phyloP scores from a whole-genome alignment of 2,888 invertebrate species.

The Parochlus steinenii region DNA sequence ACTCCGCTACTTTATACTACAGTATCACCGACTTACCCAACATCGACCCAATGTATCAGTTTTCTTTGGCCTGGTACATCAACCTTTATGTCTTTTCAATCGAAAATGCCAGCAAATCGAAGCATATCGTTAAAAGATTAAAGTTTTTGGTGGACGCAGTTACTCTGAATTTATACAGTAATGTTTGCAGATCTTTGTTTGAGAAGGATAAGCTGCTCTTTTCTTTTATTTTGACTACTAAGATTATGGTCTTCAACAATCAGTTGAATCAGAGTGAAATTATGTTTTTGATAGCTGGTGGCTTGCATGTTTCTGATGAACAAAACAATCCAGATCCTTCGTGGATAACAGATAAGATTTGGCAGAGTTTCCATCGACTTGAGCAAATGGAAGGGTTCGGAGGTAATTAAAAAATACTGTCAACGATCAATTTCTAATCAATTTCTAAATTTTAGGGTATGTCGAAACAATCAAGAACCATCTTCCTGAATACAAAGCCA shows the following conservation, averaged over 20 bases:
- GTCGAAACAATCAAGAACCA: conserved; percentile 39
- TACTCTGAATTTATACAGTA: conserved; percentile 66
- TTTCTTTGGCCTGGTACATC: conserved; percentile 84
- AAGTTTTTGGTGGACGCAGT: conserved; percentile 64
- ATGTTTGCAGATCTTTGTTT: conserved; percentile 79
- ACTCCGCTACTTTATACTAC: conserved; percentile 77
- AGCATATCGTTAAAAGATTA: conserved; percentile 56
- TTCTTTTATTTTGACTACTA: conserved; percentile 54
- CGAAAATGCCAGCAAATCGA: conserved; percentile 33
- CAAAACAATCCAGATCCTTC: conserved; percentile 51
- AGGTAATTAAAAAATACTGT: too few relatives aligned
- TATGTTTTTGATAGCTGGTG: conserved; percentile 33
- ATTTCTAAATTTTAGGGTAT: too few relatives aligned
- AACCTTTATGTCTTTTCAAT: conserved; percentile 37
- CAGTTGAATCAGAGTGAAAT: conserved; percentile 47
- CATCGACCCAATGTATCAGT: conserved; percentile 92
- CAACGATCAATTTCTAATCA: too few relatives aligned
- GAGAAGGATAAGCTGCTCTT: conserved; percentile 79
- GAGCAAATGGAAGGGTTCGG: conserved; percentile 42
- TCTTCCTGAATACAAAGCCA: conserved; percentile 37
- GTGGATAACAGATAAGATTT: conserved; percentile 66
- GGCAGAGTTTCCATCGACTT: conserved; percentile 66
- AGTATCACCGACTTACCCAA: conserved; percentile 71
- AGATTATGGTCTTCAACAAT: conserved; percentile 45
- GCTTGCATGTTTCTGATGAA: conserved; percentile 32